These are phyloP conservation scores for Cottoperca gobio DNA, from an alignment of 2,797 vertebrate genomes.

Conservation along the genomic window DNA sequence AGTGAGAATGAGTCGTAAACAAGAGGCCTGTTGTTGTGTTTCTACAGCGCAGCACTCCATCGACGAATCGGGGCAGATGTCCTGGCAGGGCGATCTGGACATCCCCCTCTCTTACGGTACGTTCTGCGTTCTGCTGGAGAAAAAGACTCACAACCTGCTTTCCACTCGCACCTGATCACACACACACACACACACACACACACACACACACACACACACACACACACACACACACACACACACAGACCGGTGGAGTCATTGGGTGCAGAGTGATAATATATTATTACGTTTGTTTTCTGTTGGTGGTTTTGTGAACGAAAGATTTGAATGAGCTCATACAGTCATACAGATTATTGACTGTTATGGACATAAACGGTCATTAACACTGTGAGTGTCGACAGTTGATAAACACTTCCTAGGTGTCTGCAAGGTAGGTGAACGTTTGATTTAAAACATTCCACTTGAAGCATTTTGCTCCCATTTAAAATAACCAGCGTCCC, in stretches of 20 bases:
- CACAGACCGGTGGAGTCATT: neutral
- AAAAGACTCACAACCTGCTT: slow-evolving; percentile 29
- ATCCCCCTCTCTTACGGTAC: slow-evolving; percentile 84
- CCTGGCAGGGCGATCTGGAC: slow-evolving; percentile 84
- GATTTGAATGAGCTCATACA: slow-evolving; percentile 9
- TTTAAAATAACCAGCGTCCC: neutral
- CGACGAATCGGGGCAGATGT: slow-evolving; percentile 81
- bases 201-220: neutral
- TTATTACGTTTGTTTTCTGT: slow-evolving; percentile 26
- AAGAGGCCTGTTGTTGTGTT: slow-evolving; percentile 56
- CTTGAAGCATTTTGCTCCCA: neutral
- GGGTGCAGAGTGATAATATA: slow-evolving; percentile 7
- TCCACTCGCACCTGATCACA: slow-evolving; percentile 61
- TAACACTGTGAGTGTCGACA: neutral
- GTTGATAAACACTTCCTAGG: neutral
- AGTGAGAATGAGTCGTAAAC: slow-evolving; percentile 49
- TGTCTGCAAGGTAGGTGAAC: slow-evolving; percentile 58
- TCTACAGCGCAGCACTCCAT: slow-evolving; percentile 85
- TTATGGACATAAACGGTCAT: neutral
- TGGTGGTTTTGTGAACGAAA: slow-evolving; percentile 1
- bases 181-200: slow-evolving; percentile 28
- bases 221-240: slow-evolving; percentile 4
- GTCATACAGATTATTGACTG: neutral
- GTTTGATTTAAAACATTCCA: neutral
- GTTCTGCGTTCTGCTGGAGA: slow-evolving; percentile 30